A percentile compares a stretch with the other conserved stretches of the same genome.
Conservation (phyloP, 2,888 invertebrate genomes). For the Calameuta filiformis region DNA sequence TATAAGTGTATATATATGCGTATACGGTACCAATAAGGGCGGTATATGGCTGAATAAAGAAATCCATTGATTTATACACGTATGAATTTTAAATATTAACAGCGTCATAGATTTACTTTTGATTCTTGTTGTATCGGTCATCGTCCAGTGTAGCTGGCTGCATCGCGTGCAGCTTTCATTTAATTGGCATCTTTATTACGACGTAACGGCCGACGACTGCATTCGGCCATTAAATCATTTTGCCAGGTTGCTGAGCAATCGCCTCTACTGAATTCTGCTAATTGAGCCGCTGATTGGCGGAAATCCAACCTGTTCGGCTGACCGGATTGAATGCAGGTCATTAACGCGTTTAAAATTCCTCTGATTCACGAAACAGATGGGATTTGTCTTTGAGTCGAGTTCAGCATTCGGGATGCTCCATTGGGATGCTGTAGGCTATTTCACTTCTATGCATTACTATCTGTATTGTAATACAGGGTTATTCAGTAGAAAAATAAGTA, state of each 20-base stretch:
- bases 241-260: conserved; percentile 41
- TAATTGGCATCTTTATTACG: conserved; percentile 18
- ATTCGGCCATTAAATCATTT: conserved; percentile 36
- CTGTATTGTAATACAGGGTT: background rate
- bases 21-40: background rate
- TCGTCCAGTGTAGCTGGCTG: background rate
- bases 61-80: background rate
- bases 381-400: conserved; percentile 1
- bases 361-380: conserved; percentile 11
- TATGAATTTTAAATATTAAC: background rate
- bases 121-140: background rate
- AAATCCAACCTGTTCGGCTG: conserved; percentile 47
- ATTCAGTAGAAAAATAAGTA: background rate
- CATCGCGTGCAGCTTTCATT: conserved; percentile 2
- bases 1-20: no score
- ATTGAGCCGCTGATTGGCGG: conserved; percentile 56
- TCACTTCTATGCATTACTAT: background rate
- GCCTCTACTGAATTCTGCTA: conserved; percentile 55
- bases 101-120: background rate
- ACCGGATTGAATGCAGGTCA: conserved; percentile 47
- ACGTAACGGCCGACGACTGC: conserved; percentile 8
- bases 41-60: background rate
- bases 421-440: background rate
- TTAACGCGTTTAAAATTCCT: conserved; percentile 53
- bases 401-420: background rate